Base-by-base conservation (phyloP, 2,113 vertebrate species). In the Odontesthes bonariensis region DNA sequence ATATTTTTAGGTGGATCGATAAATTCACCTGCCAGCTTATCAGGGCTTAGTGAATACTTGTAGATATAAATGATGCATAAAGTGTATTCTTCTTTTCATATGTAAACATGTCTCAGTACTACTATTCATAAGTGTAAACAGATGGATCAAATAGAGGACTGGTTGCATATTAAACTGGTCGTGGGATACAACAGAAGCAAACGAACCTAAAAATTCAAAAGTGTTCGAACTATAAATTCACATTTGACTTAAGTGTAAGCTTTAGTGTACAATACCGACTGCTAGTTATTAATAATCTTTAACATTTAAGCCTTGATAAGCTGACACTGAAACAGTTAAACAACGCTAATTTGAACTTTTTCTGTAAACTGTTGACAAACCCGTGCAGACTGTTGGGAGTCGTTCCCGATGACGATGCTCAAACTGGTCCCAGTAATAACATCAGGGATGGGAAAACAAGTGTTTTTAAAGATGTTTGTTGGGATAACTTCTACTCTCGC, bases 111-210 rank as follows among this genome's bases (percentile, higher is more conserved):
- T 78, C 61, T 82, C 63, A 74, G 59, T 70, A 85, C 82, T 67
- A 71, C 81, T 67, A 70, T 69, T 69, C 42, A 81, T 87, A 71
- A 75, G 62, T 84, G 79, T 61, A 58, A 84, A 87, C 81, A 83
- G 3, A 78, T 79, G 70, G 74, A 77, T 81, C 72, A 58, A 76
- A 69, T 64, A 65, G 87, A 89, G 87, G 84, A 87, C 86, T 84
- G 82, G 52, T 90, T 89, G 90, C 89, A 90, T 92, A 90, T 89
- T 74, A 84, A 87, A 88, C 89, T 92, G 84, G 84, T 87, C 79
- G 82, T 70, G 79, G 70, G 86, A 82, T 61, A 83, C 70, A 70
- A 83, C 73, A 42, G 81, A 86, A 79, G 55, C 64, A 77, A 85
- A 86, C 14, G 0, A 44, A 84, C 60, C 57, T 11, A 22, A 81